Base-by-base conservation (phyloP, 2,888 invertebrate genomes). In the Hyles lineata region DNA sequence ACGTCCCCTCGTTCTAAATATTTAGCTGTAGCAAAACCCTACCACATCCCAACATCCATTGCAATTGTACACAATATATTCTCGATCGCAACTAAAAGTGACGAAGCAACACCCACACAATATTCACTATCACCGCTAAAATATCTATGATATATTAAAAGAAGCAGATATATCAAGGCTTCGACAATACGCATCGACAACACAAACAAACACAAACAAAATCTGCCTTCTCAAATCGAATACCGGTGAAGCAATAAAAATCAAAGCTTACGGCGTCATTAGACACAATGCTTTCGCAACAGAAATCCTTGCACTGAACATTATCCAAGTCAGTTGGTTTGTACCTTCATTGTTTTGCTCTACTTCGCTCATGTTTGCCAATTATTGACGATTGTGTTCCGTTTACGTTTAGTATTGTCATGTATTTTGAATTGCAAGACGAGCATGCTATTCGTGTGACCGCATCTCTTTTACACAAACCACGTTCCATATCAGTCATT, bases 201-300 rank as follows among this genome's bases (percentile, higher is more conserved):
- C 11, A 43, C 11, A 35, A 63, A 21, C 11, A 63, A 43, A 43
- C 63, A 43, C 43, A 43, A 6, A 67, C 21, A 67, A n/a, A n/a
- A 67, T 67, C 50, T 67, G 23, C 50, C 67, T 23, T 43, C 43
- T 50, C 67, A 23, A 67, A 25, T 67, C 67, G 67, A 43, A 67
- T 67, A 67, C 67, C 67, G 67, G 21, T 29, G 29, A 50, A 67
- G 43, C 67, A 50, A 67, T 67, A 50, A 67, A 67, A 67, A 67
- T 25, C 67, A 67, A 67, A 50, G 50, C 50, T 63, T 67, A 67
- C 43, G 21, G 67, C 67, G 67, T 67, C 67, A 67, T 67, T 67
- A 67, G 67, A 50, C 67, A 50, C 67, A 19, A 23, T 67, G 50
- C 67, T 67, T 43, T 43, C 23, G 8, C 67, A 43, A 67, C 67